Conservation (phyloP, 2,113 vertebrate species). For the Xenotilapia leptura region DNA sequence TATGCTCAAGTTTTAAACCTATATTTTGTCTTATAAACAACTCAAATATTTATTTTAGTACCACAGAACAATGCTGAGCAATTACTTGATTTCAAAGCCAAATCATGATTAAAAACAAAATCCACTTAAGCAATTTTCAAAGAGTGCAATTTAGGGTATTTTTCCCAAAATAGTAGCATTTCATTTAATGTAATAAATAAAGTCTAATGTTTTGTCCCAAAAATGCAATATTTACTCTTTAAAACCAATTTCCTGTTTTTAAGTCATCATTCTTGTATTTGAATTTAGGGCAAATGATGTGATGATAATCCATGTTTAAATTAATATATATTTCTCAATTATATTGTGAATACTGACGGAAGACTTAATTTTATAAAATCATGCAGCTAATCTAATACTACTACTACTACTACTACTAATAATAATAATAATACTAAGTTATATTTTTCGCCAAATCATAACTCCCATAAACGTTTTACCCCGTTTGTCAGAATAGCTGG, state of each 20-base stretch:
- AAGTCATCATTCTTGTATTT: not conserved
- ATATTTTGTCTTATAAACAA: not conserved
- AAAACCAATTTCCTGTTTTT: not conserved
- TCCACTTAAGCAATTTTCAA: not conserved
- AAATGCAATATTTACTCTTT: not conserved
- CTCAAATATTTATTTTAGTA: not conserved
- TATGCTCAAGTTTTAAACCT: not conserved
- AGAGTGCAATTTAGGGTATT: not conserved
- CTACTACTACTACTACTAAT: fast-evolving
- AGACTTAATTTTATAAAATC: not conserved
- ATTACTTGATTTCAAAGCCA: not conserved
- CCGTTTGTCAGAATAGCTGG: not conserved
- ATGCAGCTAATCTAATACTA: not conserved
- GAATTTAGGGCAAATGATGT: not conserved
- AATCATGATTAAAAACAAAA: not conserved
- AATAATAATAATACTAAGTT: not conserved
- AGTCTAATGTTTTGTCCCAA: not conserved
- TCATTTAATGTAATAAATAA: not conserved
- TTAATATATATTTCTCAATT: not conserved
- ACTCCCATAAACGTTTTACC: not conserved
- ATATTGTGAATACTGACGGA: not conserved
- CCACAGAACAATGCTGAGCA: not conserved
- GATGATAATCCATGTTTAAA: not conserved
- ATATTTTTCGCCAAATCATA: not conserved
- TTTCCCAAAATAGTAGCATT: not conserved